These are phyloP conservation scores for Halesus radiatus DNA, from an alignment of 1,140 invertebrate species.

Conservation along the genomic window DNA sequence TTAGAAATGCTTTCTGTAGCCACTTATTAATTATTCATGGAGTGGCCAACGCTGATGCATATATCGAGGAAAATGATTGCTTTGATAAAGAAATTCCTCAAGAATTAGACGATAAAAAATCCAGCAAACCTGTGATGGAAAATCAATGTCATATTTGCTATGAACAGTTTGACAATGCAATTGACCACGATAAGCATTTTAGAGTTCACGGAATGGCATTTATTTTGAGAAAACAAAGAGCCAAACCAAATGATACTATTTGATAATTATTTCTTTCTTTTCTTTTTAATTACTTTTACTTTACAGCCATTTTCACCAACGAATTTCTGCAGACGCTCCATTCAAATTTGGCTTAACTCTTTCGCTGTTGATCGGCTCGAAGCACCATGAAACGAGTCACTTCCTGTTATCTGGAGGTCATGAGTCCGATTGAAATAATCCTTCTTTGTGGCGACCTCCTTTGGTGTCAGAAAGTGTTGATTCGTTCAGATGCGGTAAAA, in stretches of 20 bases:
- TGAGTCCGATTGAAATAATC: too few species aligned
- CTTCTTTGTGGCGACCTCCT: too few species aligned
- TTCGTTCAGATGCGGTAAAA: too few species aligned
- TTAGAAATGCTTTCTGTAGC: constrained; percentile 74
- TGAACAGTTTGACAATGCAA: constrained; percentile 71
- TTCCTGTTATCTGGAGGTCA: too few species aligned
- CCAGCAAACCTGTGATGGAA: constrained; percentile 55
- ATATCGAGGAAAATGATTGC: constrained; percentile 72
- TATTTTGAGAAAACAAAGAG: constrained; percentile 67
- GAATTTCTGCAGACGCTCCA: too few species aligned
- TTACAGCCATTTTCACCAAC: too few species aligned
- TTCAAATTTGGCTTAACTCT: too few species aligned
- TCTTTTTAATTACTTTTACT: too few species aligned
- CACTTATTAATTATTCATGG: constrained; percentile 75
- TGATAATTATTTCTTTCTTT: constrained; percentile 22
- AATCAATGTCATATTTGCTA: constrained; percentile 78
- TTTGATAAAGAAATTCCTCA: constrained; percentile 70
- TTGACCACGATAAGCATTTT: constrained; percentile 74
- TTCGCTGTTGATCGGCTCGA: too few species aligned
- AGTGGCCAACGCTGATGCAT: constrained; percentile 71
- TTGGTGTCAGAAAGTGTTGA: too few species aligned
- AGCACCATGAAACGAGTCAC: too few species aligned
- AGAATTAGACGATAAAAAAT: constrained; percentile 59
- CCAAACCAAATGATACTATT: constrained; percentile 43
- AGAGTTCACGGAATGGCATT: constrained; percentile 80